phyloP scores from a whole-genome alignment of 2,113 vertebrate species.

The Trogon surrucura region DNA sequence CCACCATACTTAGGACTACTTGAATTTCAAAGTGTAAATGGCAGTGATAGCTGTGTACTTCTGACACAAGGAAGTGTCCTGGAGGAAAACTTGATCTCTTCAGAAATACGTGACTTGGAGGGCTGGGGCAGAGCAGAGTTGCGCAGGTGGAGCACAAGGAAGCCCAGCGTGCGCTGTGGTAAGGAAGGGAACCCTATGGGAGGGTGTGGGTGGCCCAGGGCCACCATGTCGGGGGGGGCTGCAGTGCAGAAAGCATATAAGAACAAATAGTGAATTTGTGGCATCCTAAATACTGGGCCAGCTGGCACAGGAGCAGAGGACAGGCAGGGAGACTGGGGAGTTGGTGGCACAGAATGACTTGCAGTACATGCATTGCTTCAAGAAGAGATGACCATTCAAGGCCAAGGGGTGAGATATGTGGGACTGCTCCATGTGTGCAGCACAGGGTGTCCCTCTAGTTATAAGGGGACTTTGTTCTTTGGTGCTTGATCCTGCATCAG shows the following conservation, averaged over 20 bases:
- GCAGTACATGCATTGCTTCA: neutral
- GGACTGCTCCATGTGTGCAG: neutral
- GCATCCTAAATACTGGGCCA: too few species aligned
- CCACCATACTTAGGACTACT: neutral
- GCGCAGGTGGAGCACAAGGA: fast-evolving
- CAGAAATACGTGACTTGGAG: neutral
- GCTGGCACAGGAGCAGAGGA: neutral
- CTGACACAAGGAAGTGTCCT: neutral
- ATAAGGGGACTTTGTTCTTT: neutral
- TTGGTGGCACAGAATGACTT: neutral
- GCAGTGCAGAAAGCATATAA: neutral
- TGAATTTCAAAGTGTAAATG: neutral
- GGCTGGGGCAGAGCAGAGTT: neutral
- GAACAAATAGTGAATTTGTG: neutral
- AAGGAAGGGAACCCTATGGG: neutral
- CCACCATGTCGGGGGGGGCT: neutral
- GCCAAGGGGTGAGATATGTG: neutral
- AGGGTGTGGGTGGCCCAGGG: neutral
- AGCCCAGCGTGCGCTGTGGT: neutral
- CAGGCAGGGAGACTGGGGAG: neutral
- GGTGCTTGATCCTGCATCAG: neutral
- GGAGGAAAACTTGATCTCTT: neutral
- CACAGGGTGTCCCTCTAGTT: neutral
- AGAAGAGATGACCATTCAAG: neutral
- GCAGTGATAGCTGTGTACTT: neutral